Conservation (phyloP, 2,113 vertebrate species). For the Gambusia affinis region DNA sequence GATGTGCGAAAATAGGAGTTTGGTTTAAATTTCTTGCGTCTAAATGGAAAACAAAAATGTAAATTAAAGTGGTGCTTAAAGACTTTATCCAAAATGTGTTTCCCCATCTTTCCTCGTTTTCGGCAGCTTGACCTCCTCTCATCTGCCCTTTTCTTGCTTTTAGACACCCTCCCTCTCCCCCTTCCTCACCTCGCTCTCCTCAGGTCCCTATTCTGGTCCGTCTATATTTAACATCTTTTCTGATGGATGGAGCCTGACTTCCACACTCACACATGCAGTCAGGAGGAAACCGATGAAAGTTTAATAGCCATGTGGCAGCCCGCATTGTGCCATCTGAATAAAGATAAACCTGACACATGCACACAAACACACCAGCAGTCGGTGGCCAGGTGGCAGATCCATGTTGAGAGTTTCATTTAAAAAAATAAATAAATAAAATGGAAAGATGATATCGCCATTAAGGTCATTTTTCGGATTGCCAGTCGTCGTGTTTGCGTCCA, state of each 20-base stretch:
- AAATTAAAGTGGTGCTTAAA: conserved; percentile 23
- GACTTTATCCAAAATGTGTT: conserved; percentile 26
- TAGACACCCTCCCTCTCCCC: not conserved
- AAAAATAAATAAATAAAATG: not conserved
- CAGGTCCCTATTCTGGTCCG: conserved; percentile 62
- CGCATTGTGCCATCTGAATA: conserved; percentile 12
- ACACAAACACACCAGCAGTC: conserved; percentile 16
- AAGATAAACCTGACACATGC: conserved; percentile 22
- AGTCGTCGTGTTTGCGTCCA: not conserved
- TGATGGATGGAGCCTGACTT: conserved; percentile 70
- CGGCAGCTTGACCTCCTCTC: conserved; percentile 25
- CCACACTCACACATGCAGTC: conserved; percentile 44
- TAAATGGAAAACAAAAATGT: conserved; percentile 21
- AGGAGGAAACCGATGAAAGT: conserved; percentile 71
- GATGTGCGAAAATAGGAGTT: not conserved
- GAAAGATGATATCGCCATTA: not conserved
- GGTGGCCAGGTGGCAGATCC: conserved; percentile 32
- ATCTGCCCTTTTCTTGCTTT: conserved; percentile 28
- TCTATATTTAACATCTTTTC: conserved; percentile 72
- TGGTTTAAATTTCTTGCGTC: conserved; percentile 18
- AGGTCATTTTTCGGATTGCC: conserved; percentile 14
- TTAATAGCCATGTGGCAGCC: conserved; percentile 64
- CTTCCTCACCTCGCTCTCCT: not conserved
- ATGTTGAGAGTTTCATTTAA: conserved; percentile 4
- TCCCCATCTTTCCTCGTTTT: not conserved